Percentiles rank a stretch among this genome's conserved stretches.
Conservation (phyloP, 2,797 vertebrate species). For the Picus viridis region DNA sequence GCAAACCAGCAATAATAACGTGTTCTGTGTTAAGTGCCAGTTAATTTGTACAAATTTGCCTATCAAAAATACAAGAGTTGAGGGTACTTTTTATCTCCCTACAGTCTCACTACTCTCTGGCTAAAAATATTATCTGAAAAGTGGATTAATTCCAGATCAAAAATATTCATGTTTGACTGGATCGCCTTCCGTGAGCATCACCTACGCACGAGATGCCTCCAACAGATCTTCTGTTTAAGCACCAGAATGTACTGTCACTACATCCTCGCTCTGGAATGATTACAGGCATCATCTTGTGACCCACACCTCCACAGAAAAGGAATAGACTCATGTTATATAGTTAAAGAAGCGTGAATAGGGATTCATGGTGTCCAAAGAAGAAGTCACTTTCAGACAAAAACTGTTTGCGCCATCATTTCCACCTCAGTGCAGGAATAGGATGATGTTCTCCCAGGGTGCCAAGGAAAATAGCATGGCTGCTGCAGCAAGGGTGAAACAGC, state of each 20-base stretch:
- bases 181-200: fast-evolving
- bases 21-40: background rate
- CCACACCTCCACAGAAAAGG: background rate
- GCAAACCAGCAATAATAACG: background rate
- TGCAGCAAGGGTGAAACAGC: background rate
- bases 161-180: background rate
- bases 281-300: background rate
- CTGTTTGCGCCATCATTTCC: fast-evolving
- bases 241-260: background rate
- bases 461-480: background rate
- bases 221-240: background rate
- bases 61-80: background rate
- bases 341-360: background rate
- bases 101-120: background rate
- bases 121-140: background rate
- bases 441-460: background rate
- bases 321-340: background rate
- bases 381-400: background rate
- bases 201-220: background rate
- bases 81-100: background rate
- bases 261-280: background rate
- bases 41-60: background rate
- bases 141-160: background rate
- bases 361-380: background rate
- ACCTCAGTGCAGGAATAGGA: background rate